Base-by-base conservation (phyloP, 2,797 vertebrate species). In the Phaenicophaeus curvirostris region DNA sequence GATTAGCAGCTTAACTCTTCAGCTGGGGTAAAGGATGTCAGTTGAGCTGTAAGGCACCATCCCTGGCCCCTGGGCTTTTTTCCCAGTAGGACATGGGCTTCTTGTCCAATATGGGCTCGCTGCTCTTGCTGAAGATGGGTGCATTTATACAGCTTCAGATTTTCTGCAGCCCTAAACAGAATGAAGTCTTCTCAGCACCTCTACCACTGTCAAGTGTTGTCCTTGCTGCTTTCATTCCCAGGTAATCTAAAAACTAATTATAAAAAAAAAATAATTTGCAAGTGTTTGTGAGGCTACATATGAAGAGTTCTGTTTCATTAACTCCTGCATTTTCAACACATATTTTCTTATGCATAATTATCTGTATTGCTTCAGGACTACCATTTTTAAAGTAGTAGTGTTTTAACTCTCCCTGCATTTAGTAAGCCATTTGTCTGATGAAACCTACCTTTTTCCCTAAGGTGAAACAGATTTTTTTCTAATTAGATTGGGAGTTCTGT, bases 201-300 rank as follows among this genome's bases (percentile, higher is more conserved):
- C 85, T 91, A 46, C 89, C 82, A 35, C 51, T 88, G 77, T 81
- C 1, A 0, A 53, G 63, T 73, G 62, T 78, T 81, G 89, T 91
- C 85, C 87, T 94, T 87, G 75, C 48, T 83, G 51, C n/a, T 95
- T 96, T 90, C 66, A 50, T 93, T 96, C 80, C 76, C 87, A 96
- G 91, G 80, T 96, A 91, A 96, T 92, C 95, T 90, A 90, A 95
- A 96, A 97, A 46, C 93, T 88, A 96, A 95, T 95, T 95, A 94
- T 90, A 55, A 69, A 57, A 74, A 63, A 91, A 55, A 44, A 81
- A 94, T 85, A 85, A 87, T 87, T 89, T 92, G 85, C 71, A 73
- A 96, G 77, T 90, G 74, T 87, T 93, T 94, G 67, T 53, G 50
- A 84, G 75, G 57, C 94, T 91, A 89, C 87, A 41, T 84, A 63